A percentile compares a stretch with the other conserved stretches of the same genome.
phyloP scores from a whole-genome alignment of 2,797 vertebrate species.

The Pseudotriccus pelzelni region DNA sequence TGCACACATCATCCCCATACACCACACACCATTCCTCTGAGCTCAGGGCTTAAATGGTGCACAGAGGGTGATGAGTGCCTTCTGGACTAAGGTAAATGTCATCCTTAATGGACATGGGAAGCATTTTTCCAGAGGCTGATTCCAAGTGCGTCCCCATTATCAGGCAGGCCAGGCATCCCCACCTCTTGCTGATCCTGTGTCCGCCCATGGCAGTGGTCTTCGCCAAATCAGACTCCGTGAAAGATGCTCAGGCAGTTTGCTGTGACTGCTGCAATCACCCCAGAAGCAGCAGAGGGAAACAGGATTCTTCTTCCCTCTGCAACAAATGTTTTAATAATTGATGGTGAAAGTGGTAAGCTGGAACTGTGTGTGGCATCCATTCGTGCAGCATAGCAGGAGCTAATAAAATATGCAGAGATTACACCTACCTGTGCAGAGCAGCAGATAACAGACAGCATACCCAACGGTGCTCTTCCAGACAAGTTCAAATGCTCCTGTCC shows the following conservation, averaged over 20 bases:
- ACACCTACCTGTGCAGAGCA: background rate
- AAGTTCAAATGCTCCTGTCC: background rate
- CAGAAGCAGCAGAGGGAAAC: background rate
- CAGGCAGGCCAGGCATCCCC: background rate
- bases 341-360: background rate
- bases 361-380: background rate
- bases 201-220: fast-evolving
- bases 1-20: fast-evolving
- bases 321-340: background rate
- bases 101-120: background rate
- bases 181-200: background rate
- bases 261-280: background rate
- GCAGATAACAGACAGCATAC: background rate
- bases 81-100: background rate
- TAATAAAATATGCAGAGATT: background rate
- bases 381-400: background rate
- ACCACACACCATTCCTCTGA: background rate
- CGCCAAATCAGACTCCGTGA: background rate
- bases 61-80: background rate
- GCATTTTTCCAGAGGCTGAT: background rate
- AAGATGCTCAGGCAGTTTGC: background rate
- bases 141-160: background rate
- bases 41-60: background rate
- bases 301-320: background rate
- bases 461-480: background rate